phyloP scores from a whole-genome alignment of 23 tunicate species.

The Ascidia mentula region DNA sequence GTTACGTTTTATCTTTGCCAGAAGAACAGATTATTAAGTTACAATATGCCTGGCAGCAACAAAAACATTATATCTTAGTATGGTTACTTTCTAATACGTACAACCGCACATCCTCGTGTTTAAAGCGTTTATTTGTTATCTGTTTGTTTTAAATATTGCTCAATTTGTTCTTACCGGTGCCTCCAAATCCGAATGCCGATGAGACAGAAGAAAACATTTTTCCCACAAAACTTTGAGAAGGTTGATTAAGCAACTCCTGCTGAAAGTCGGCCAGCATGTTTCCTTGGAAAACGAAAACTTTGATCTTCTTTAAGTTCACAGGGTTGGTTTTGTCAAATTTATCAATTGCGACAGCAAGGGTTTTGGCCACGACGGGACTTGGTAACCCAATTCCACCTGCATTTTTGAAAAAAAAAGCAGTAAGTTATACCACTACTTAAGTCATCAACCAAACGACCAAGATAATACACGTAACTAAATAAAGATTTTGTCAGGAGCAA shows the following conservation, averaged over 20 bases:
- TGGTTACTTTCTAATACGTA: too few species aligned
- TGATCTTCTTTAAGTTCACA: neutral
- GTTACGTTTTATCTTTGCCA: too few species aligned
- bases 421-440: too few species aligned
- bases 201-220: too few species aligned
- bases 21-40: too few species aligned
- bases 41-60: too few species aligned
- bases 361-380: neutral
- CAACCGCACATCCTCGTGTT: too few species aligned
- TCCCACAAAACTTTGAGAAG: neutral
- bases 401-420: neutral
- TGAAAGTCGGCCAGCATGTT: constrained; percentile 4
- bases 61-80: too few species aligned
- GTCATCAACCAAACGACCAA: too few species aligned
- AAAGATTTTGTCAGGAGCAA: too few species aligned
- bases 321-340: constrained; percentile 4
- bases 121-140: too few species aligned
- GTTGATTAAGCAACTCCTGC: neutral
- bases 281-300: neutral
- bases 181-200: neutral
- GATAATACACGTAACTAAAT: too few species aligned
- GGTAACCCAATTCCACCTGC: neutral
- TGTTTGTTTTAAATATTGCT: neutral
- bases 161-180: neutral
- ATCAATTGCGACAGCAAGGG: neutral